Evolutionary conservation across 2,888 invertebrate species (phyloP).

Genomic region (Drosophila melanosoma): DNA sequence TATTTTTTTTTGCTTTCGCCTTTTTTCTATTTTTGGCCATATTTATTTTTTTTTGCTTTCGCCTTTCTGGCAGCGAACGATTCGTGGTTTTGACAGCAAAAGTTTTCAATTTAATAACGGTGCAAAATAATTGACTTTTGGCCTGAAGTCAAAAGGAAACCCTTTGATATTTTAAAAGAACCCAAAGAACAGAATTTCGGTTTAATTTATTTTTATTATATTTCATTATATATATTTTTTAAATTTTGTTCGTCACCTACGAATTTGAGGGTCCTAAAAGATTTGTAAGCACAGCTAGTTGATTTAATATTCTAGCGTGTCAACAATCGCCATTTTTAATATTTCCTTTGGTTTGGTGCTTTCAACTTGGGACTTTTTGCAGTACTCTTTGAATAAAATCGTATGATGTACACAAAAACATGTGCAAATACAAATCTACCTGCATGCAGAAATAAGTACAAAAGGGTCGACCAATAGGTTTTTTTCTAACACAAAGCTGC

Average conservation of each 20-base stretch:
- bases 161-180: conserved; percentile 2
- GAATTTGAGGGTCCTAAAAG: neutral
- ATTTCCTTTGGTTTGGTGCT: conserved; percentile 12
- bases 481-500: neutral
- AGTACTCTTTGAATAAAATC: conserved; percentile 31
- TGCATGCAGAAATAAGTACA: neutral
- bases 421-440: neutral
- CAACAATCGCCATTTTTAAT: conserved; percentile 23
- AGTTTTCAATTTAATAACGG: conserved; percentile 39
- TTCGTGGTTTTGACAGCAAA: conserved; percentile 51
- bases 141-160: conserved; percentile 3
- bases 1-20: conserved; percentile 2
- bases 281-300: neutral
- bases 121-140: conserved; percentile 49
- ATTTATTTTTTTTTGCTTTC: conserved; percentile 5
- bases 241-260: neutral
- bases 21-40: neutral
- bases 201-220: neutral
- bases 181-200: neutral
- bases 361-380: neutral
- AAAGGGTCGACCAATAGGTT: neutral
- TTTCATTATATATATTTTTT: neutral
- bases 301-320: conserved; percentile 19
- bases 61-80: conserved; percentile 2
- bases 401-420: neutral